Percentiles rank a stretch among this genome's conserved stretches.
phyloP scores from a whole-genome alignment of 1,140 invertebrate species.

The Vollenhovia emeryi region DNA sequence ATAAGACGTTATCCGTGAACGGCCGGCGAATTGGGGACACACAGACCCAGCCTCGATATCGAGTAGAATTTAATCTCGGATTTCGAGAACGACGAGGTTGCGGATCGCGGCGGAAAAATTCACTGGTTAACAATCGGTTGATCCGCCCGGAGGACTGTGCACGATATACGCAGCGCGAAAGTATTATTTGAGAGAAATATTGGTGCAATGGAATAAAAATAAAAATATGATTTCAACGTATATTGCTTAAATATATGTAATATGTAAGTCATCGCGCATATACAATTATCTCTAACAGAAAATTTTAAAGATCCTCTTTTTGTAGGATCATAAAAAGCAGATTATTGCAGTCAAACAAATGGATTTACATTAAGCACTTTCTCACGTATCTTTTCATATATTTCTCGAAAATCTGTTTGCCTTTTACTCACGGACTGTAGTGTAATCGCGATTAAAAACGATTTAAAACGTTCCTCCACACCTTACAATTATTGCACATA shows the following conservation, averaged over 20 bases:
- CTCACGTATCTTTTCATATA: neutral
- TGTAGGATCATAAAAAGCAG: neutral
- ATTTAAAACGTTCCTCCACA: neutral
- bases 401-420: neutral
- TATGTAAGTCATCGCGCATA: neutral
- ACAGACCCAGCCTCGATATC: conserved; percentile 6
- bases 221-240: neutral
- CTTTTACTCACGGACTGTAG: neutral
- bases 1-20: conserved; percentile 56
- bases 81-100: conserved; percentile 13
- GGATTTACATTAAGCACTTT: neutral
- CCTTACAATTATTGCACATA: conserved; percentile 8
- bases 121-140: conserved; percentile 16
- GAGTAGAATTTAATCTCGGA: conserved; percentile 52
- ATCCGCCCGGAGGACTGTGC: neutral
- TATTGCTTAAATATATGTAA: neutral
- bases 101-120: conserved; percentile 6
- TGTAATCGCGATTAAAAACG: neutral
- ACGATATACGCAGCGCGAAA: neutral
- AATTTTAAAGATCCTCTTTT: neutral
- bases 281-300: neutral
- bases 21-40: conserved; percentile 26
- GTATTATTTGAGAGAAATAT: conserved; percentile 4
- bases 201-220: neutral
- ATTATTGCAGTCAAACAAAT: neutral